Percentiles rank a stretch among this genome's conserved stretches.
Evolutionary conservation across 2,113 vertebrate genomes (phyloP).

Genomic region (Grammomys surdaster): DNA sequence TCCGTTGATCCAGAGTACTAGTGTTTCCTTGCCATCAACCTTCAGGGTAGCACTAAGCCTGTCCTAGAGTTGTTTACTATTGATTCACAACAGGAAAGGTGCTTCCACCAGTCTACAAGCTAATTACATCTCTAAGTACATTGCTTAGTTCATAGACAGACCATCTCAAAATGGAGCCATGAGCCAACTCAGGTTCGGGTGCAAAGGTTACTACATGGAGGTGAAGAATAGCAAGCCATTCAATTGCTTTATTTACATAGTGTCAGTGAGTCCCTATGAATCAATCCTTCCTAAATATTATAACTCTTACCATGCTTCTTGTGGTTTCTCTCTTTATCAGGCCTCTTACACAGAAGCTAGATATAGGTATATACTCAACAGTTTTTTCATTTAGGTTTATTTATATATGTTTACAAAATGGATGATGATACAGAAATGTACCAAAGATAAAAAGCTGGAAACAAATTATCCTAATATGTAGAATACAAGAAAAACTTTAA

Average conservation of each 20-base stretch:
- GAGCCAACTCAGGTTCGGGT: neutral
- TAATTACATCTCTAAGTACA: neutral
- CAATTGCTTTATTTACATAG: neutral
- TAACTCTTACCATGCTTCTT: slow-evolving; percentile 22
- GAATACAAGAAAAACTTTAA: slow-evolving; percentile 26
- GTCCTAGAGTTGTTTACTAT: neutral
- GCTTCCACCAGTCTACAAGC: neutral
- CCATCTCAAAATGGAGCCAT: neutral
- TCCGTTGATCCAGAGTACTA: too few relatives aligned
- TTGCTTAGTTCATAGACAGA: neutral
- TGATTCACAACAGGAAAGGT: neutral
- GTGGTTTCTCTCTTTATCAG: slow-evolving; percentile 22
- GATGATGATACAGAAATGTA: slow-evolving; percentile 40
- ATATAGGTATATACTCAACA: neutral
- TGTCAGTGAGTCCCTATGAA: neutral
- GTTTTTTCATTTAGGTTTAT: slow-evolving; percentile 25
- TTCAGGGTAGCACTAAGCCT: neutral
- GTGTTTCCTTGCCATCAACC: neutral
- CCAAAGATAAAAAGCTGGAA: slow-evolving; percentile 15
- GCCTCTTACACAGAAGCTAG: neutral
- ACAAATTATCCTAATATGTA: slow-evolving; percentile 16
- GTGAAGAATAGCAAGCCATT: neutral
- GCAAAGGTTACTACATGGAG: neutral
- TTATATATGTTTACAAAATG: neutral
- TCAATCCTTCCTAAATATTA: neutral